Base-by-base conservation (phyloP, 2,797 vertebrate species). In the Sphenodon punctatus region DNA sequence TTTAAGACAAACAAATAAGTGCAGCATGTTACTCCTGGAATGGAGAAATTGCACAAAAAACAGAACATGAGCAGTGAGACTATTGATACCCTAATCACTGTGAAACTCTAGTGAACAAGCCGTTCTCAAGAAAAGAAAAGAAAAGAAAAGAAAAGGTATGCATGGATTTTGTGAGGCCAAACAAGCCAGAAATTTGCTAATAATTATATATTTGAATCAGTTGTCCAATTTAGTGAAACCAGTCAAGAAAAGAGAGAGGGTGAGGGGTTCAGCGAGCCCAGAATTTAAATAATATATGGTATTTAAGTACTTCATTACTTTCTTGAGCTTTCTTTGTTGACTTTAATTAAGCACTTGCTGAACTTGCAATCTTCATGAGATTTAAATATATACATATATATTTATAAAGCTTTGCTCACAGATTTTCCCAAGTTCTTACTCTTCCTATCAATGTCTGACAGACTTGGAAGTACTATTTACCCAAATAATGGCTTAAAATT, bases 261-360 rank as follows among this genome's bases (percentile, higher is more conserved):
- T 30, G 25, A 41, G 2, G 13, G 36, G 41, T 49, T 15, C 6
- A 56, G n/a, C 55, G 61, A 77, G 25, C 23, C 41, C 55, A 42
- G 61, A 49, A 72, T 22, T 72, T 76, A 71, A 65, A 82, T 70
- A 82, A 70, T 75, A 34, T 58, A 82, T 75, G 36, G 56, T 34
- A 36, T 76, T 75, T 75, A 69, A 78, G 48, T 60, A 34, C 2
- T 89, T 90, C 63, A 67, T 86, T 85, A 74, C 45, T 80, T 76
- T 68, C 39, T 48, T 77, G 19, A 82, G 42, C 25, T 75, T 41
- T 59, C 2, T 41, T 58, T 82, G 46, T 86, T 42, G 77, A 71
- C 23, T 84, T 93, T 79, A 88, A 87, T 89, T 84, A 89, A 91
- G 61, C 65, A 61, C 78, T 94, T 89, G 25, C 58, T 77, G 64